These are phyloP conservation scores for Mus minutoides DNA, from an alignment of 2,797 vertebrate genomes.

Conservation along the genomic window DNA sequence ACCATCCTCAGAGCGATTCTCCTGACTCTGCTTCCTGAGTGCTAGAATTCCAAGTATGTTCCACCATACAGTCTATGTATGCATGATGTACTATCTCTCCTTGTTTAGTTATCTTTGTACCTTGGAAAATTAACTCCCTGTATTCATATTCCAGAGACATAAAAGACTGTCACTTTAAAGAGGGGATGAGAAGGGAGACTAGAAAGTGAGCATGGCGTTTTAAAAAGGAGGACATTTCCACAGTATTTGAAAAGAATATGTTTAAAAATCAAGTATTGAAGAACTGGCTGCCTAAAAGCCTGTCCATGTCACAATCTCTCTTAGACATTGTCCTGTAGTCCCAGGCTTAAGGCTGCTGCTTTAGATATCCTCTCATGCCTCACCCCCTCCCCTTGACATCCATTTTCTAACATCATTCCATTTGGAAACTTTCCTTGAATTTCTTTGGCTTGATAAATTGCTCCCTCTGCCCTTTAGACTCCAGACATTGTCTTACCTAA, in stretches of 20 bases:
- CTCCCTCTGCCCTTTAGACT: background rate
- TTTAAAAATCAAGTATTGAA: background rate
- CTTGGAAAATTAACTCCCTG: background rate
- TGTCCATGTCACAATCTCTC: background rate
- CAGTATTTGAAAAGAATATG: background rate
- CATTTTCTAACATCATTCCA: background rate
- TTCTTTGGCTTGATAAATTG: background rate
- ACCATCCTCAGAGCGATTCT: background rate
- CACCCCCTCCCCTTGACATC: background rate
- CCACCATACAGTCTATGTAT: background rate
- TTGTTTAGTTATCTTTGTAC: background rate
- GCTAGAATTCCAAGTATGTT: background rate
- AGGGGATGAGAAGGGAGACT: background rate
- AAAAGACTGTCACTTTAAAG: conserved; percentile 7
- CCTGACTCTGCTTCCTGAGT: background rate
- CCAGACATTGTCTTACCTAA: background rate
- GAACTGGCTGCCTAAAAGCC: background rate
- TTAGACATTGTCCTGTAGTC: background rate
- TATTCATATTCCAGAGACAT: background rate
- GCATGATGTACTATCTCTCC: background rate
- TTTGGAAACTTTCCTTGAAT: background rate
- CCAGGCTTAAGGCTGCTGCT: background rate
- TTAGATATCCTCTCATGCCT: background rate
- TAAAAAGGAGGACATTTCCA: background rate
- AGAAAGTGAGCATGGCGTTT: background rate